Evolutionary conservation across 2,113 vertebrate species (phyloP).

Genomic region (Gorsachius goisagi): DNA sequence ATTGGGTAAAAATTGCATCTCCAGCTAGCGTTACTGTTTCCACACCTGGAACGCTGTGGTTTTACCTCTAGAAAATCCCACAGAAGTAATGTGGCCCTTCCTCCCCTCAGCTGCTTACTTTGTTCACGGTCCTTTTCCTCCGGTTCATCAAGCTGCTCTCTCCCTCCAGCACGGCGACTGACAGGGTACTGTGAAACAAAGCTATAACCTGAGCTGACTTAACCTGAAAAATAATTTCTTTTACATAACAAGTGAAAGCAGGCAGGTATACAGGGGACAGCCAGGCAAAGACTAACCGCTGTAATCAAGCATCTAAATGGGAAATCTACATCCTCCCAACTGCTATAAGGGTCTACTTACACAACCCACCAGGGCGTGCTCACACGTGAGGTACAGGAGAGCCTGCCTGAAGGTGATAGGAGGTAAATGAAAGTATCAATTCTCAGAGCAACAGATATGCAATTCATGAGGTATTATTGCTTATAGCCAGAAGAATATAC

Average conservation of each 20-base stretch:
- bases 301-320: neutral
- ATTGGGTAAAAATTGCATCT: neutral
- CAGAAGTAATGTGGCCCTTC: neutral
- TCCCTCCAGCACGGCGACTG: neutral
- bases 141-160: neutral
- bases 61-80: neutral
- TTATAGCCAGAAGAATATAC: neutral
- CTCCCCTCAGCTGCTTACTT: neutral
- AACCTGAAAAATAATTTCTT: neutral
- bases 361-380: neutral
- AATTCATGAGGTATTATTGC: neutral
- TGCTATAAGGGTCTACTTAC: neutral
- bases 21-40: neutral
- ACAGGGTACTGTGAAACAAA: neutral
- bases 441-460: neutral
- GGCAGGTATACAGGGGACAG: neutral
- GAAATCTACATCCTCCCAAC: neutral
- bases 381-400: neutral
- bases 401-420: neutral
- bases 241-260: neutral
- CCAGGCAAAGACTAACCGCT: neutral
- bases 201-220: neutral
- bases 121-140: neutral
- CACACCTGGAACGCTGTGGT: fast-evolving
- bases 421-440: neutral